Evolutionary conservation across 2,113 vertebrate species (phyloP), one percentile per base, ranked within the genome.

Genomic region (Gopherus flavomarginatus): DNA sequence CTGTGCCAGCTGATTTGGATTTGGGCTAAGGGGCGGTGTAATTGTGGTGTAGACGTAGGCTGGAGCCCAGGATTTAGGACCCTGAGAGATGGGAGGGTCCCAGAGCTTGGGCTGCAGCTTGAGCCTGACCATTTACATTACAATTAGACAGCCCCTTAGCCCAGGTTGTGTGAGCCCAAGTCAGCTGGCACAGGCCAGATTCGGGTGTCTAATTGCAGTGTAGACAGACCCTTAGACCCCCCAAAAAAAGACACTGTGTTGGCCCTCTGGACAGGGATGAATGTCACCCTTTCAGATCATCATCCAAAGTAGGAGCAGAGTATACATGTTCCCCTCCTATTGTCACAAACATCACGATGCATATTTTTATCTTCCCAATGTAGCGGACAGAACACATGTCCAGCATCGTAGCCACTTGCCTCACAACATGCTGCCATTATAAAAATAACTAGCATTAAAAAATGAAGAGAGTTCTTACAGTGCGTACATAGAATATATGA

Each of bases 251-350:
- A 83, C 65, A 88, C 82, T 0, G 75, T 24, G 52, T 72, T 0
- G 52, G 93, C 53, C 88, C 95, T 91, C 86, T 83, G 94, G 44
- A 96, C 83, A 82, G 93, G 90, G 94, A 97, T 79, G 86, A 19
- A 88, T 91, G 85, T 96, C 97, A 95, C 79, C 81, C 88, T 97
- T 96, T 77, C 88, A 92, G 90, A 85, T 95, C 97, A 89, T 86
- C 2, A 0, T 90, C 93, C 90, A 92, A 90, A 96, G 92, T 44
- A 87, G 88, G 90, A 92, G 91, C 88, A 6, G 0, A 0, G 14
- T 85, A 94, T 19, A 38, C 17, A 21, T 21, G 31, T 35, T 22
- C 85, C 85, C 90, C 62, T 92, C 78, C 86, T 93, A 95, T 47
- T 95, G 94, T 90, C 95, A 95, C 83, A 87, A 96, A 92, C 95